Base-by-base conservation (phyloP, 2,113 vertebrate species). In the Lichenostomus cassidix region DNA sequence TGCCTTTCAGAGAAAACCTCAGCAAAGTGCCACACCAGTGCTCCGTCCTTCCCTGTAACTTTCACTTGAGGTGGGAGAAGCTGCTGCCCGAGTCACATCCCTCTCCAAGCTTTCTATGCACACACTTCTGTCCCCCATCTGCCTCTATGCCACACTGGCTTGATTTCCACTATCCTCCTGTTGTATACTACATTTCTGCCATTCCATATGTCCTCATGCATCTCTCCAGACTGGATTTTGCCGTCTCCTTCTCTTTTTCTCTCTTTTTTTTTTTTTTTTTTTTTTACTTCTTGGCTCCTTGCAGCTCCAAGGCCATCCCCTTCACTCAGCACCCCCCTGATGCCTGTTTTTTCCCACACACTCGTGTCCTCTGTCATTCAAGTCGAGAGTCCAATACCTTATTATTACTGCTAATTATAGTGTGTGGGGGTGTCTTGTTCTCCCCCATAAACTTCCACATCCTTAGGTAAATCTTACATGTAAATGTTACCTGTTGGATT, bases 231-330 rank as follows among this genome's bases (percentile, higher is more conserved):
- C 29, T 80, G 87, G 29, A n/a, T 71, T 71, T 78, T 85, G 22
- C n/a, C 1, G 0, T 62, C 70, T 74, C 31, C 2, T 23, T 37
- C 7, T 19, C 35, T 29, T 39, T n/a, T 16, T 31, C 37, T 9
- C 10, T 24, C 12, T 12, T 15, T 27, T 37, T 27, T 35, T 55
- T 17, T 11, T 37, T 25, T 42, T 29, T n/a, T n/a, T n/a, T n/a
- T n/a, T n/a, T n/a, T n/a, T 29, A 39, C 25, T 29, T 25, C 33
- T 19, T 33, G 3, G 12, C 37, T 81, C 35, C 56, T 52, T 53
- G 22, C 55, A 85, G 63, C 56, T 56, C 42, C 28, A 8, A 5
- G 21, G 37, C 65, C 18, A 11, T 78, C 47, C 39, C n/a, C 27
- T 29, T 65, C 17, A 19, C 39, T 62, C 78, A 83, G 73, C 42